phyloP scores from a whole-genome alignment of 2,797 vertebrate genomes.

The Poecilia picta region DNA sequence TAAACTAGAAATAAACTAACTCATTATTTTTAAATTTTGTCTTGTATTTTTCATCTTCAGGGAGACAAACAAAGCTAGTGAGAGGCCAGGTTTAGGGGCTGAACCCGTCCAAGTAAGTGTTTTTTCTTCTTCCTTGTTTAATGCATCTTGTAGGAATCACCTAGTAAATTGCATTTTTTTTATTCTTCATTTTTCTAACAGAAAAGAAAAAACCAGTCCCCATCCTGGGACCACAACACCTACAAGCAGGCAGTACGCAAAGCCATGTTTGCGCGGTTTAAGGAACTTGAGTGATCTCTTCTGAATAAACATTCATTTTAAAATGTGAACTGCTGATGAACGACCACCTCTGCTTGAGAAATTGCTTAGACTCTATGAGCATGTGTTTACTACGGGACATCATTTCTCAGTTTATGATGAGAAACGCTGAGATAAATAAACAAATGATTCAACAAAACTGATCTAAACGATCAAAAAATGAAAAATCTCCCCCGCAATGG shows the following conservation, averaged over 20 bases:
- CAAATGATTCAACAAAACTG: constrained; percentile 4
- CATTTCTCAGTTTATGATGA: constrained; percentile 4
- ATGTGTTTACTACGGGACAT: constrained; percentile 23
- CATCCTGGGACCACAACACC: constrained; percentile 86
- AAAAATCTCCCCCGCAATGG: constrained; percentile 7
- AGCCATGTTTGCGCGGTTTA: constrained; percentile 97
- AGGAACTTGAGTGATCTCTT: constrained; percentile 90
- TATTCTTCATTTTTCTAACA: constrained; percentile 52
- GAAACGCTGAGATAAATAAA: neutral
- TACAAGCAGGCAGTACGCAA: constrained; percentile 95
- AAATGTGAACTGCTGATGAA: constrained; percentile 32
- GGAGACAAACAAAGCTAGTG: constrained; percentile 75
- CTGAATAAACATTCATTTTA: constrained; percentile 36
- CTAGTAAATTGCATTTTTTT: neutral
- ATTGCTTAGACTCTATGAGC: constrained; percentile 17
- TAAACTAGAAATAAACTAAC: neutral
- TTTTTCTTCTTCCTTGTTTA: neutral
- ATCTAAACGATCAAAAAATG: neutral
- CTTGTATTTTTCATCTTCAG: constrained; percentile 46
- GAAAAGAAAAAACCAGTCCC: constrained; percentile 84
- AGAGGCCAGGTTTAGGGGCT: constrained; percentile 82
- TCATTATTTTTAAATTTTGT: neutral
- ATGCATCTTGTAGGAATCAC: neutral
- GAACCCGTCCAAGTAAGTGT: constrained; percentile 71
- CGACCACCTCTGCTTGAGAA: constrained; percentile 21